Evolutionary conservation across 2,888 invertebrate species (phyloP), one percentile per base, ranked within the genome.

Genomic region (Dolichomitus sp.): DNA sequence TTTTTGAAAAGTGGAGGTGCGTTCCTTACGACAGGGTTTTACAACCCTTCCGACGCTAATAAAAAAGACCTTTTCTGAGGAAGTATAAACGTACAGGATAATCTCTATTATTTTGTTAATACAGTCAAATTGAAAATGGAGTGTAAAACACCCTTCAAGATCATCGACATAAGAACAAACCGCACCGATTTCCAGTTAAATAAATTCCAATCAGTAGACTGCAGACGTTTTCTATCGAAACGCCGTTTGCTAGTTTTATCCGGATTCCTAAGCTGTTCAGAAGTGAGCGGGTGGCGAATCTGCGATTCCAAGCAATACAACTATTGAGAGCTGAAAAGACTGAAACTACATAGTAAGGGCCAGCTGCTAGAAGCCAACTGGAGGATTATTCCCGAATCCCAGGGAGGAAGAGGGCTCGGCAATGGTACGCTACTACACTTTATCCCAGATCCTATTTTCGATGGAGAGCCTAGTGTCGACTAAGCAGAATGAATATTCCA

Each of bases 361-460:
- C 81, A 83, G 78, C 75, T 80, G 76, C 72, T 86, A 78, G 80
- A 86, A 88, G 87, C 87, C 85, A 85, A 87, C 85, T 84, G 80
- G 68, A 80, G 87, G 88, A 89, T 89, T 89, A 89, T 86, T 77
- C 75, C 40, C 69, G 66, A 75, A 66, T 68, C 61, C 65, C 68
- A 48, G 78, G 61, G 45, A 69, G 66, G 17, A 63, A 45, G 30
- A 40, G 45, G 61, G 63, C 42, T 40, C 40, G 61, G 45, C 75
- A 70, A 68, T 45, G 76, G 68, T 66, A 69, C 79, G 42, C 75
- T 50, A 48, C 85, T 81, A 86, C 85, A 86, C 85, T 81, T 80
- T 85, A 76, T 74, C 82, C 78, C 78, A 73, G 84, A 88, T 89
- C 89, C 86, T 84, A 88, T 88, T 89, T 89, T 85, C 84, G 86